A percentile compares a stretch with the other conserved stretches of the same genome.
Evolutionary conservation across 2,888 invertebrate species (phyloP).

Genomic region (Cerastis leucographa): DNA sequence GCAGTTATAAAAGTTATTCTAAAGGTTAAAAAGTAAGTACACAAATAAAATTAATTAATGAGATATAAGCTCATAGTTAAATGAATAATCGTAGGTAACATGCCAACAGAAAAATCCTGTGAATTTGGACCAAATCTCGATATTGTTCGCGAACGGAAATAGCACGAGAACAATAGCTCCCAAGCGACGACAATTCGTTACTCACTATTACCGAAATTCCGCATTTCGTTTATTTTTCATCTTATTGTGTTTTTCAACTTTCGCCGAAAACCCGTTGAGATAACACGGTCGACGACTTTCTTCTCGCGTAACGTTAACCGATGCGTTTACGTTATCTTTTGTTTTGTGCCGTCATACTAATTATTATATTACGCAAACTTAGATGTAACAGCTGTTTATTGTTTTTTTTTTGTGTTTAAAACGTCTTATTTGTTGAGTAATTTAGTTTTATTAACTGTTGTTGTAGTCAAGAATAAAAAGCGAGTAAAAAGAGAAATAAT

Average conservation of each 20-base stretch:
- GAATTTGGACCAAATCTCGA: slow-evolving; percentile 35
- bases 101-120: background rate
- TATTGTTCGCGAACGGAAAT: slow-evolving; percentile 46
- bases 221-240: slow-evolving; percentile 56
- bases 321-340: slow-evolving; percentile 70
- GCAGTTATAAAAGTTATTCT: background rate
- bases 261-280: slow-evolving; percentile 70
- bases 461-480: background rate
- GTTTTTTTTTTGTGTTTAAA: slow-evolving; percentile 35
- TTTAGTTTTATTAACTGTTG: slow-evolving; percentile 30
- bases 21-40: background rate
- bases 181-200: slow-evolving; percentile 59
- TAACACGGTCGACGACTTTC: slow-evolving; percentile 62
- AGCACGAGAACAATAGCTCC: slow-evolving; percentile 53
- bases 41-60: background rate
- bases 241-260: slow-evolving; percentile 66
- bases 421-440: slow-evolving; percentile 28
- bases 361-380: slow-evolving; percentile 70
- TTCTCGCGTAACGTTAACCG: slow-evolving; percentile 66
- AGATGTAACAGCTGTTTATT: slow-evolving; percentile 57
- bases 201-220: slow-evolving; percentile 58
- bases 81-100: background rate
- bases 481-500: slow-evolving; percentile 7
- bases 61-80: background rate
- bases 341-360: slow-evolving; percentile 71